Base-by-base conservation (phyloP, 2,888 invertebrate genomes). In the Drosophila parthenogenetica region DNA sequence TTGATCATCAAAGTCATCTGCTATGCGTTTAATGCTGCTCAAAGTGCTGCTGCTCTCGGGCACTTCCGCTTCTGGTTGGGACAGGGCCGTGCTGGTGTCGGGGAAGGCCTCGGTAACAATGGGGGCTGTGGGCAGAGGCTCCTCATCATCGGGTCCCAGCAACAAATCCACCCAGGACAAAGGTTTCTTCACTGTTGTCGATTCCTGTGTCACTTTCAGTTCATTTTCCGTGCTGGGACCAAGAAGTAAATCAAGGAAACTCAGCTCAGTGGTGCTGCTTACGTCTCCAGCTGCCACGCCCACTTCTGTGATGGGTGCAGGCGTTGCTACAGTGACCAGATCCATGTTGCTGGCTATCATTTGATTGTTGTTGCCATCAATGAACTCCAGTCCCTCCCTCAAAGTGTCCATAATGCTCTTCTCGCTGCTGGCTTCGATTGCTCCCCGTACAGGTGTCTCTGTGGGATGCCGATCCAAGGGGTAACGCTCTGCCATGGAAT, bases 361-460 rank as follows among this genome's bases (percentile, higher is more conserved):
- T 75, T 90, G 79, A 25, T 89, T 81, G 68, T 90, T 90, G 63
- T 91, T 91, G 14, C 79, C 87, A 66, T 92, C 91, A n/a, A 92
- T 92, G 49, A 90, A 91, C 61, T 92, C 91, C 1, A 92, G 69
- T 2, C 92, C 92, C 22, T 92, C 91, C 1, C 92, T 82, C 11
- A 92, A 79, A 0, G 90, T 87, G 68, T 92, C 92, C 25, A 91
- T 82, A 14, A 92, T 88, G 65, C 91, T 90, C 62, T 91, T 92
- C 59, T 92, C 91, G 22, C 86, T 89, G 35, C 87, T 82, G 0
- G 60, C 74, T 32, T 69, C 62, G 17, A 78, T n/a, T 0, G 74
- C 64, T 53, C 75, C 64, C 0, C 76, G 69, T 1, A 48, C 11
- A 0, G 82, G 57, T 2, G 67, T 55, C 45, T 55, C 48, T 0